Conservation (phyloP, 2,797 vertebrate species). For the Melanotaenia parkinsoni region DNA sequence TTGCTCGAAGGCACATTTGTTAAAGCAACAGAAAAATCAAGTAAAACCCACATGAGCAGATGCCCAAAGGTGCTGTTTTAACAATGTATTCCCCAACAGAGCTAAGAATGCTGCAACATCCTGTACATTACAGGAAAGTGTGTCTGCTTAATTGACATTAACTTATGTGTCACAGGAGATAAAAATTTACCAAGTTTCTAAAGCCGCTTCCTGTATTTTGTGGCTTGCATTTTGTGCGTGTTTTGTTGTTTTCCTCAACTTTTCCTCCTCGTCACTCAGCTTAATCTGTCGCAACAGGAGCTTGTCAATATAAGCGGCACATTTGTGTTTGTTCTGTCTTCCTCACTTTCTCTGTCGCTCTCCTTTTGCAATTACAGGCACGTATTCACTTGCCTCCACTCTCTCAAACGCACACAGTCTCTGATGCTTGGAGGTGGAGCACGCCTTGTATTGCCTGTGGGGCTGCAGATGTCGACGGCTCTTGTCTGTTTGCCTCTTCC, state of each 20-base stretch:
- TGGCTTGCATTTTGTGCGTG: not conserved
- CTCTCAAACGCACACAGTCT: slow-evolving; percentile 30
- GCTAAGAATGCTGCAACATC: slow-evolving; percentile 5
- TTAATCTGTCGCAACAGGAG: slow-evolving; percentile 24
- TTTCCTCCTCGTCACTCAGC: slow-evolving; percentile 2
- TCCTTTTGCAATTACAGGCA: slow-evolving; percentile 56
- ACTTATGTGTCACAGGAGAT: not conserved
- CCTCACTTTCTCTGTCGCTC: slow-evolving; percentile 42
- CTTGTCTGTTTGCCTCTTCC: slow-evolving; percentile 48
- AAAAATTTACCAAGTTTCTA: not conserved
- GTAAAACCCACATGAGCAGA: slow-evolving; percentile 23
- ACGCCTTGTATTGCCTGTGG: slow-evolving; percentile 62
- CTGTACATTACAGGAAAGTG: not conserved
- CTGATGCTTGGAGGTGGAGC: slow-evolving; percentile 42
- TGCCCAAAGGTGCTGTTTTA: slow-evolving; percentile 32
- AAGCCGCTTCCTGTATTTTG: not conserved
- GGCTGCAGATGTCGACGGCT: slow-evolving; percentile 68
- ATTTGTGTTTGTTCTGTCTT: slow-evolving; percentile 20
- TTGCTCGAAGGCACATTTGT: slow-evolving; percentile 26
- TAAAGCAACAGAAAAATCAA: slow-evolving; percentile 18
- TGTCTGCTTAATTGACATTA: slow-evolving; percentile 11
- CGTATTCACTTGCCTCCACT: slow-evolving; percentile 53
- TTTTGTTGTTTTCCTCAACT: slow-evolving; percentile 1
- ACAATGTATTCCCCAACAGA: slow-evolving; percentile 26
- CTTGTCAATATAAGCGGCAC: slow-evolving; percentile 21